These are phyloP conservation scores for Patella pellucida DNA, from an alignment of 2,888 invertebrate species.

Conservation along the genomic window DNA sequence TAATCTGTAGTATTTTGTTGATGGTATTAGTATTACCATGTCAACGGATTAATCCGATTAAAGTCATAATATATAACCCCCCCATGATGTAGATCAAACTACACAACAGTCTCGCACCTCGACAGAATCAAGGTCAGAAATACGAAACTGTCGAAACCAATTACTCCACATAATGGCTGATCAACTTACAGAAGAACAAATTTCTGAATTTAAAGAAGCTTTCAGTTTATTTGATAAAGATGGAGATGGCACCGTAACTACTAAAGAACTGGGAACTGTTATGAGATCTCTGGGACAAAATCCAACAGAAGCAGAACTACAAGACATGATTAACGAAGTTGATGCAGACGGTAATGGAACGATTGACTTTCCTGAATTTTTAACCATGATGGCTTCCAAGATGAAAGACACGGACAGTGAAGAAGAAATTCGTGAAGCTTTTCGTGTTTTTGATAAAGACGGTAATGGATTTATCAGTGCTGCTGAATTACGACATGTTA, in stretches of 20 bases:
- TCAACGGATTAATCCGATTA: too few relatives aligned
- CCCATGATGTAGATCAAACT: too few relatives aligned
- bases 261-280: conserved; percentile 99
- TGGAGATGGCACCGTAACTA: conserved; percentile 99
- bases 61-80: too few relatives aligned
- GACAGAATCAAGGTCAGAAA: too few relatives aligned
- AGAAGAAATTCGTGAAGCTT: conserved; percentile 98
- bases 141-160: too few relatives aligned
- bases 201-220: conserved; percentile 97
- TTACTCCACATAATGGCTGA: background rate
- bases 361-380: conserved; percentile 99
- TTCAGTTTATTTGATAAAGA: conserved; percentile 99
- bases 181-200: background rate
- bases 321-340: conserved; percentile 99
- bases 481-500: conserved; percentile 97
- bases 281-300: conserved; percentile 99
- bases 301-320: conserved; percentile 99
- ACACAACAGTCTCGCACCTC: too few relatives aligned
- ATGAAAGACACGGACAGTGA: conserved; percentile 97
- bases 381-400: conserved; percentile 99
- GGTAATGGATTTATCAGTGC: conserved; percentile 99
- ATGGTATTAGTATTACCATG: too few relatives aligned
- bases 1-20: too few relatives aligned
- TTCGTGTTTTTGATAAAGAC: conserved; percentile 98
- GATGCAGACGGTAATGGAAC: conserved; percentile 93